These are phyloP conservation scores for Uloborus plumipes DNA, from an alignment of 2,888 invertebrate genomes.

Conservation along the genomic window DNA sequence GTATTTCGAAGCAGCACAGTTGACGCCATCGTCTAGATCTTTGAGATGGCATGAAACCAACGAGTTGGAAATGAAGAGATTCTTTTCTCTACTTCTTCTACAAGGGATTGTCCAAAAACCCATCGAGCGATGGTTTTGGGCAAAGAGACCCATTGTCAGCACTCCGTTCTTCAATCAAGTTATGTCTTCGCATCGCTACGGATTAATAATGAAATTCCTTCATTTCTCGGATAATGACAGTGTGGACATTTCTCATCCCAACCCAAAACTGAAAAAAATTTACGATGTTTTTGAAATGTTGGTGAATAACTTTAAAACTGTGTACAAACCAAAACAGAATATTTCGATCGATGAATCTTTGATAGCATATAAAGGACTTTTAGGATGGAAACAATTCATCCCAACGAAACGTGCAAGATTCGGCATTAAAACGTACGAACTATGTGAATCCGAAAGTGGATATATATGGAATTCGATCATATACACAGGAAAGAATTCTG, in stretches of 20 bases:
- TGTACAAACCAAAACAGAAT: conserved; percentile 41
- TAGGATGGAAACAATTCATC: conserved; percentile 63
- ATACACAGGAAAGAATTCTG: conserved; percentile 21
- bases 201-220: conserved; percentile 25
- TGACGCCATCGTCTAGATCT: not conserved
- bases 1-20: not conserved
- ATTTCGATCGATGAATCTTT: conserved; percentile 64
- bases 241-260: not conserved
- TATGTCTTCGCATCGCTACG: not conserved
- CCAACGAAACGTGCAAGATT: conserved; percentile 64
- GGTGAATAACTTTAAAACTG: conserved; percentile 19
- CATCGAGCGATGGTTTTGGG: conserved; percentile 10
- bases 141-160: not conserved
- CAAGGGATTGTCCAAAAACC: conserved; percentile 39
- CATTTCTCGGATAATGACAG: conserved; percentile 28
- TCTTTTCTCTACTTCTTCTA: conserved; percentile 10
- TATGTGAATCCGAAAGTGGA: conserved; percentile 54
- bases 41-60: conserved; percentile 1
- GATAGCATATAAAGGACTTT: conserved; percentile 53
- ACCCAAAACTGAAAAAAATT: conserved; percentile 47
- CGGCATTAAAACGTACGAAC: conserved; percentile 58
- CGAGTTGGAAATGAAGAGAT: not conserved
- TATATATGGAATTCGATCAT: conserved; percentile 51
- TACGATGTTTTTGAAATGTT: conserved; percentile 18
- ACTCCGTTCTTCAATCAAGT: conserved; percentile 13